A percentile compares a stretch with the other conserved stretches of the same genome.
Evolutionary conservation across 1,140 invertebrate species (phyloP).

Genomic region (Cydia amplana): DNA sequence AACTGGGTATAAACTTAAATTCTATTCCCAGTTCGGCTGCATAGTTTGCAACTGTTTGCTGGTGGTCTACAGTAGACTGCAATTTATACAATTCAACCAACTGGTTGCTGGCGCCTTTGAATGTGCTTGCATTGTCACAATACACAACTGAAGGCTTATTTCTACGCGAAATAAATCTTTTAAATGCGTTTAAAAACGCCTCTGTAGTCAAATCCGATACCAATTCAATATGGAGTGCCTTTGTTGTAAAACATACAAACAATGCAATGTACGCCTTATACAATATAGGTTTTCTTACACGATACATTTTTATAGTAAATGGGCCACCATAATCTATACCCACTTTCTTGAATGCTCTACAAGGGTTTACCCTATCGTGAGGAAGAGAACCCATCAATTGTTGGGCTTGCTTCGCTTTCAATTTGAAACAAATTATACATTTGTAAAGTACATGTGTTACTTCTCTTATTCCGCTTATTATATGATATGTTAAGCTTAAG

Average conservation of each 20-base stretch:
- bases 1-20: slow-evolving; percentile 70
- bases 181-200: slow-evolving; percentile 4
- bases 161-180: slow-evolving; percentile 21
- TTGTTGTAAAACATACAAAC: slow-evolving; percentile 44
- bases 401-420: slow-evolving; percentile 37
- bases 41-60: neutral
- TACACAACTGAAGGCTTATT: neutral
- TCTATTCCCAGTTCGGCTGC: slow-evolving; percentile 41
- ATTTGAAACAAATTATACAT: slow-evolving; percentile 47
- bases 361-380: slow-evolving; percentile 42
- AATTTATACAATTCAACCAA: slow-evolving; percentile 32
- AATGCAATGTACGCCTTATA: slow-evolving; percentile 44
- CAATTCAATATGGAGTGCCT: slow-evolving; percentile 44
- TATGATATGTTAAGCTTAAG: slow-evolving; percentile 39
- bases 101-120: slow-evolving; percentile 32
- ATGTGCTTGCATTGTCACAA: slow-evolving; percentile 31
- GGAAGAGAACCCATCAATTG: slow-evolving; percentile 56
- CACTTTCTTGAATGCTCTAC: slow-evolving; percentile 50
- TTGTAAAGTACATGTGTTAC: slow-evolving; percentile 41
- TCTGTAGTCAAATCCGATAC: slow-evolving; percentile 40
- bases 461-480: slow-evolving; percentile 34
- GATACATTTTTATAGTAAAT: slow-evolving; percentile 40
- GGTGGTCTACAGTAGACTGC: neutral
- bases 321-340: slow-evolving; percentile 73
- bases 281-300: slow-evolving; percentile 34